phyloP scores from a whole-genome alignment of 2,797 vertebrate genomes.

The Ispidina lecontei region DNA sequence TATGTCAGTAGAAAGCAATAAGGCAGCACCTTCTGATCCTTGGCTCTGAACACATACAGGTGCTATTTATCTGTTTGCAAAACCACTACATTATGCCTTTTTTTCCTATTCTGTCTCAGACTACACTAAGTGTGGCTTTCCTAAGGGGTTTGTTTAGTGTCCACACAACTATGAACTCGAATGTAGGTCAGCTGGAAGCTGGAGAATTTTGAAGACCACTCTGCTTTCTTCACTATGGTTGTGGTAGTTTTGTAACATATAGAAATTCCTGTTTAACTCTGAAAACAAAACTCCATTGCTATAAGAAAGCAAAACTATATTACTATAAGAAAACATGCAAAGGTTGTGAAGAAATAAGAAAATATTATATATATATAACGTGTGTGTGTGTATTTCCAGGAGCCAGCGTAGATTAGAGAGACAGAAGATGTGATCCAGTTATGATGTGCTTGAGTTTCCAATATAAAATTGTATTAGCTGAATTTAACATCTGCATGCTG shows the following conservation, averaged over 20 bases:
- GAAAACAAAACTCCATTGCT: not conserved
- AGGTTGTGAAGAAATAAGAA: not conserved
- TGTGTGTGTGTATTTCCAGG: not conserved
- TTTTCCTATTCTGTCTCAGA: not conserved
- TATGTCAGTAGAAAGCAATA: not conserved
- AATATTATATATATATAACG: not conserved
- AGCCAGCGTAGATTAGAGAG: not conserved
- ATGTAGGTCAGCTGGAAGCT: conserved; percentile 49
- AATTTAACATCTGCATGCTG: not conserved
- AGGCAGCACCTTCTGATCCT: not conserved
- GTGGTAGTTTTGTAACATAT: not conserved
- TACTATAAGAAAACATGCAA: not conserved
- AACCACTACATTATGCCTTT: not conserved
- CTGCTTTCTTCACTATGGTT: not conserved
- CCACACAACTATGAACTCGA: not conserved
- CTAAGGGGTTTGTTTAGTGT: conserved; percentile 1
- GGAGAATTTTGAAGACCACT: conserved; percentile 30
- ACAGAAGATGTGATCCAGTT: not conserved
- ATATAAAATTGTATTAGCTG: not conserved
- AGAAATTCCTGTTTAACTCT: not conserved
- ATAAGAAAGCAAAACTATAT: not conserved
- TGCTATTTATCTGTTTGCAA: not conserved
- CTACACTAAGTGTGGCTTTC: conserved; percentile 3
- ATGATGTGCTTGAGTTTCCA: not conserved
- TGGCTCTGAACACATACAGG: not conserved